Evolutionary conservation across 2,797 vertebrate genomes (phyloP), one percentile per base, ranked within the genome.

Genomic region (Syngnathus acus): DNA sequence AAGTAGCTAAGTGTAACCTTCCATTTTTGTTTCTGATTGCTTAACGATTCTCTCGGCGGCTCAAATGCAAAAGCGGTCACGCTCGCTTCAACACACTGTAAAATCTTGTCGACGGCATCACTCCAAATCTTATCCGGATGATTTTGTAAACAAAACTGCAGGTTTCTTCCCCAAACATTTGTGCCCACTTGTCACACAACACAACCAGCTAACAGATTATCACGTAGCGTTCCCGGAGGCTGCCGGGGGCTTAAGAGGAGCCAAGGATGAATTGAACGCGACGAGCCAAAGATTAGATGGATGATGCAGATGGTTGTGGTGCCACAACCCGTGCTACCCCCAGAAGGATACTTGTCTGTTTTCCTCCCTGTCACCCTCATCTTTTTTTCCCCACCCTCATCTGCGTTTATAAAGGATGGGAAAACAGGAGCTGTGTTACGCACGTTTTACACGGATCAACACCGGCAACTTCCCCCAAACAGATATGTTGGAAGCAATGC

Each of bases 1-100:
- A 78, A 79, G 68, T 72, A 68, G 26, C 77, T 80, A 73, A 68
- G 68, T 70, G 48, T 63, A 76, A 76, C 72, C 61, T 65, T 82
- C 72, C 58, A 55, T 76, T 74, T 77, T 73, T 64, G 42, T 48
- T 47, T 17, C 68, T 76, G 73, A 82, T 71, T 71, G 72, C 65
- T 43, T 62, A 43, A 59, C 62, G 39, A 40, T 59, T 59, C 19
- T 59, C 57, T 40, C n/a, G 57, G 37, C 57, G 5, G 57, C 57
- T 73, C 58, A 68, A 64, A 80, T 26, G 67, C 64, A 67, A 69
- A 73, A 50, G 32, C 54, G 61, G 67, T 65, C 48, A 51, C 37
- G 66, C 70, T 62, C 42, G 50, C 65, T 59, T 60, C 58, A 37
- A 58, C 57, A 58, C 32, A 0, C 9, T 40, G 59, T 19, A 6